Evolutionary conservation across 2,797 vertebrate genomes (phyloP).

Genomic region (Coregonus ussuriensis): DNA sequence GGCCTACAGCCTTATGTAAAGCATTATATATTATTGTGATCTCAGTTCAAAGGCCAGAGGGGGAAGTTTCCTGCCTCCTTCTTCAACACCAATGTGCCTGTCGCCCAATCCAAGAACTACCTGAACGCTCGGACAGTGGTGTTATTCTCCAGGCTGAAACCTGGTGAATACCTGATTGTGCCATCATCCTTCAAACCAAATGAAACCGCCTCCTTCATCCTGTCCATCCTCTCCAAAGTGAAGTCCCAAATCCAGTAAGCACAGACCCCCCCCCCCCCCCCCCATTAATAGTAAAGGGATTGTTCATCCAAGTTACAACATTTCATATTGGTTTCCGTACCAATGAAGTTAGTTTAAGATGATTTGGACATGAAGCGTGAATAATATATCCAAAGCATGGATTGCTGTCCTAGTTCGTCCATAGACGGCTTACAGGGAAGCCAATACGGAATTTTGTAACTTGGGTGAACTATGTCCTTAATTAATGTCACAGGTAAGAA

Average conservation of each 20-base stretch:
- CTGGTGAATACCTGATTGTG: constrained; percentile 71
- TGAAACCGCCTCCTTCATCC: constrained; percentile 60
- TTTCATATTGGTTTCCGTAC: neutral
- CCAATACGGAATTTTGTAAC: neutral
- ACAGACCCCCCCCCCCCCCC: neutral
- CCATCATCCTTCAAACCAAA: constrained; percentile 57
- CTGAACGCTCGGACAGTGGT: constrained; percentile 60
- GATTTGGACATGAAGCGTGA: no score
- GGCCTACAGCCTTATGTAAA: neutral
- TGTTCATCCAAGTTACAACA: no score
- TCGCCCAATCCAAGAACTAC: constrained; percentile 37
- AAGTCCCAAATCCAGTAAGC: constrained; percentile 58
- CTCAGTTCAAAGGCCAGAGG: constrained; percentile 41
- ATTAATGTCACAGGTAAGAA: neutral
- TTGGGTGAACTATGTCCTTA: neutral
- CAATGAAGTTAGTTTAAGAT: neutral
- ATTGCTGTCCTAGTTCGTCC: no score
- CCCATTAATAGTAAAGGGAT: no score
- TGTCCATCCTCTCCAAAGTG: constrained; percentile 65
- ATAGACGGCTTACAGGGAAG: neutral
- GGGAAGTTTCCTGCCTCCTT: constrained; percentile 65
- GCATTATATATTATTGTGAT: neutral
- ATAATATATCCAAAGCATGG: no score
- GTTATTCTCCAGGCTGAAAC: constrained; percentile 50
- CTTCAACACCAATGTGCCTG: constrained; percentile 41